phyloP scores from a whole-genome alignment of 1,140 invertebrate species.

The Leptinotarsa texana region DNA sequence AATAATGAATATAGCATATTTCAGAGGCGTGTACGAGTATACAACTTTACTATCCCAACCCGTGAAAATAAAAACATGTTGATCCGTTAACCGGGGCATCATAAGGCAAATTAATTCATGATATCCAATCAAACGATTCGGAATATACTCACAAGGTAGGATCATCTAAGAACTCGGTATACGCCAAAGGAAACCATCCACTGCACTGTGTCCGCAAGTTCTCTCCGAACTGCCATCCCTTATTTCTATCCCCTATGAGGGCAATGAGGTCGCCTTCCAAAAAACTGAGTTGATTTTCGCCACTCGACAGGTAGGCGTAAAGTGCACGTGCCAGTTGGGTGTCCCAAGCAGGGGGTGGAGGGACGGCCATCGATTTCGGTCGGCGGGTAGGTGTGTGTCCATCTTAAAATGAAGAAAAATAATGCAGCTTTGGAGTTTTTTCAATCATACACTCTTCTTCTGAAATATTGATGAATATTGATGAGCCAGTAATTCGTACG shows the following conservation, averaged over 20 bases:
- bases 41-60: too few relatives aligned
- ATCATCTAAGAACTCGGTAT: slow-evolving; percentile 75
- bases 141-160: slow-evolving; percentile 59
- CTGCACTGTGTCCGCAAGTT: slow-evolving; percentile 86
- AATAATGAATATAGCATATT: too few relatives aligned
- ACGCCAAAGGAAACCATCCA: slow-evolving; percentile 93
- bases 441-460: too few relatives aligned
- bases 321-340: slow-evolving; percentile 77
- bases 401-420: slow-evolving; percentile 45
- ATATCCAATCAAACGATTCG: neutral
- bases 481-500: too few relatives aligned
- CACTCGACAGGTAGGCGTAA: slow-evolving; percentile 87
- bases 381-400: slow-evolving; percentile 63
- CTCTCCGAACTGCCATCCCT: slow-evolving; percentile 95
- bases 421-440: neutral
- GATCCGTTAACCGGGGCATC: too few relatives aligned
- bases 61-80: too few relatives aligned
- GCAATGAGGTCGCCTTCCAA: slow-evolving; percentile 88
- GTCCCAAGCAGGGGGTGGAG: slow-evolving; percentile 62
- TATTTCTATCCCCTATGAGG: slow-evolving; percentile 85
- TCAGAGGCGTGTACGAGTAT: too few relatives aligned
- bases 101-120: too few relatives aligned
- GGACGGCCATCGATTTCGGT: slow-evolving; percentile 75
- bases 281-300: slow-evolving; percentile 91
- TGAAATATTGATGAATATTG: too few relatives aligned